A percentile compares a stretch with the other conserved stretches of the same genome.
phyloP scores from a whole-genome alignment of 2,113 vertebrate genomes.

The Syngnathus floridae region DNA sequence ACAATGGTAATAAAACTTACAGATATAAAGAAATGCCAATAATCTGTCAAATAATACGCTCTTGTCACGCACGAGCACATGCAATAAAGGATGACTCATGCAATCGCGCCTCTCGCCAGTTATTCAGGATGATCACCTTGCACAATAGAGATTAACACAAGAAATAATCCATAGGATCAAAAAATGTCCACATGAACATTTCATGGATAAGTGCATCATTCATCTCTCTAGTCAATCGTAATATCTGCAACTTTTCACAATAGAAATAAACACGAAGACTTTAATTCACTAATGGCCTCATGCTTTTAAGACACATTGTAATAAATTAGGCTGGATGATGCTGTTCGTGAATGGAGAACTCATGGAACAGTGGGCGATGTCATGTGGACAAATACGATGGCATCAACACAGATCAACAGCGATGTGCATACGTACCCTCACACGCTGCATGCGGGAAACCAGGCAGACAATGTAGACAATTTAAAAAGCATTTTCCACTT shows the following conservation, averaged over 20 bases:
- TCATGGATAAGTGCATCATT: neutral
- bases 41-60: too few species aligned
- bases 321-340: constrained; percentile 13
- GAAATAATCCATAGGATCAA: too few species aligned
- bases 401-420: constrained; percentile 28
- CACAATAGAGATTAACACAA: neutral
- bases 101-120: neutral
- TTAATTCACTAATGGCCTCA: neutral
- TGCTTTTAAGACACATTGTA: neutral
- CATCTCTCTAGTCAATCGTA: neutral
- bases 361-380: constrained; percentile 11
- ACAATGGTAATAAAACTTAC: too few species aligned
- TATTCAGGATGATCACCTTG: neutral
- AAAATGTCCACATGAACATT: neutral
- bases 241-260: neutral
- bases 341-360: constrained; percentile 35
- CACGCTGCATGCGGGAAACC: constrained; percentile 67
- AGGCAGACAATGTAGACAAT: constrained; percentile 39
- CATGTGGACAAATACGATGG: constrained; percentile 31
- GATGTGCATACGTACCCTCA: constrained; percentile 70
- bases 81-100: too few species aligned
- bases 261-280: neutral
- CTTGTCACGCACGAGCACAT: too few species aligned
- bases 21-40: too few species aligned
- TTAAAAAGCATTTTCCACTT: neutral